phyloP scores from a whole-genome alignment of 2,797 vertebrate genomes.

The Ctenochaetus hawaiiensis region DNA sequence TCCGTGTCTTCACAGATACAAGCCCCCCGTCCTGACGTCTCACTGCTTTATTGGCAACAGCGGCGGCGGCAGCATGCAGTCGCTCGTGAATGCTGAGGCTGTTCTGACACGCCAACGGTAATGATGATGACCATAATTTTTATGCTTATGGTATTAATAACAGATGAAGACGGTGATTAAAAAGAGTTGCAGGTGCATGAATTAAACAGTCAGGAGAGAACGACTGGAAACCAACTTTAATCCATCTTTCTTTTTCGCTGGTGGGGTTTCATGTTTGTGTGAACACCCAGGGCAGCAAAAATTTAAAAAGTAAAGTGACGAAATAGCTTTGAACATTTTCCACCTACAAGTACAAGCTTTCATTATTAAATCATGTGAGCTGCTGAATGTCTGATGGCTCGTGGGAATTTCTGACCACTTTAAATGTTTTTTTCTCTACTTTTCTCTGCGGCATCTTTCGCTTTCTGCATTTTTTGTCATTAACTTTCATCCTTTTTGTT shows the following conservation, averaged over 20 bases:
- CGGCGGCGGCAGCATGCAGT: slow-evolving; percentile 17
- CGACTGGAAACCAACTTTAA: slow-evolving; percentile 52
- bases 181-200: slow-evolving; percentile 66
- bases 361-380: slow-evolving; percentile 62
- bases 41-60: slow-evolving; percentile 37
- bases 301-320: slow-evolving; percentile 51
- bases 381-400: slow-evolving; percentile 51
- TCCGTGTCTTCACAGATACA: slow-evolving; percentile 63
- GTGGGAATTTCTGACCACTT: slow-evolving; percentile 19
- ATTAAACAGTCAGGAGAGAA: slow-evolving; percentile 54
- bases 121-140: slow-evolving; percentile 65
- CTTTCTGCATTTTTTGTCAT: slow-evolving; percentile 7
- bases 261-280: slow-evolving; percentile 38
- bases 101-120: slow-evolving; percentile 40
- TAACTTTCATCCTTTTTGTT: slow-evolving; percentile 5
- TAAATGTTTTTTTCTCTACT: slow-evolving; percentile 12
- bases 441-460: not conserved
- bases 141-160: slow-evolving; percentile 66
- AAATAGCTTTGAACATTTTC: slow-evolving; percentile 64
- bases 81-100: slow-evolving; percentile 58
- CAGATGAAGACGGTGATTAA: slow-evolving; percentile 70
- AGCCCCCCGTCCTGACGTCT: slow-evolving; percentile 55
- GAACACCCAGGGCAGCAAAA: slow-evolving; percentile 20
- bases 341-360: slow-evolving; percentile 53
- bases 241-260: slow-evolving; percentile 37